Evolutionary conservation across 2,113 vertebrate genomes (phyloP), one percentile per base, ranked within the genome.

Genomic region (Gopherus flavomarginatus): DNA sequence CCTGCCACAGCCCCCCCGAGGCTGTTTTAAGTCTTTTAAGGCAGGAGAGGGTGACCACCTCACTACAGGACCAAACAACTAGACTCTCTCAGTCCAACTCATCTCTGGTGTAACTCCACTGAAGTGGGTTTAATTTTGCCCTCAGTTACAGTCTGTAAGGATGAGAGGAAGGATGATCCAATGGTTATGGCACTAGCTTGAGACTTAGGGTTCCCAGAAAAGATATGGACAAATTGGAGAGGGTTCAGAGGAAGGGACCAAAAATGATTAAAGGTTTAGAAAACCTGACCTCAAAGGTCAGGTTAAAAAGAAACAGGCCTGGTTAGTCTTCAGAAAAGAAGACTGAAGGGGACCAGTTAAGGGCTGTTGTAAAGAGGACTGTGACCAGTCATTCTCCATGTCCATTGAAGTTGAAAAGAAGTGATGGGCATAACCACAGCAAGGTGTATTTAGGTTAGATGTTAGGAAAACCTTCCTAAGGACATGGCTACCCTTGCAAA

Each of bases 41-140:
- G 50, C 50, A 50, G 13, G 50, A 50, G 50, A 5, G 50, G 50
- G 50, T 50, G 50, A 50, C 50, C 13, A 50, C 14, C 13, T 13
- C 50, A 2, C 14, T 50, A 16, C 50, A 50, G 53, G 53, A 54
- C 53, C 53, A 22, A 22, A 27, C 88, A 38, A 10, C 84, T 91
- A 85, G 1, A 5, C 69, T 16, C 42, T n/a, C 2, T 75, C 2
- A 42, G 6, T 52, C 92, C 38, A 35, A 4, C 79, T 92, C 44
- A 72, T 2, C 38, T 86, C 24, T 2, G 0, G n/a, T 13, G 47
- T 91, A 65, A 93, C 49, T 24, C 10, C 0, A 0, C 3, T 88
- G 56, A 38, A 56, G 69, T n/a, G 21, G 19, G 49, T 10, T 94
- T 38, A 94, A 24, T 4, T 10, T 11, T 38, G 2, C n/a, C 50